Evolutionary conservation across 2,888 invertebrate species (phyloP).

Genomic region (Liodrosophila aerea): DNA sequence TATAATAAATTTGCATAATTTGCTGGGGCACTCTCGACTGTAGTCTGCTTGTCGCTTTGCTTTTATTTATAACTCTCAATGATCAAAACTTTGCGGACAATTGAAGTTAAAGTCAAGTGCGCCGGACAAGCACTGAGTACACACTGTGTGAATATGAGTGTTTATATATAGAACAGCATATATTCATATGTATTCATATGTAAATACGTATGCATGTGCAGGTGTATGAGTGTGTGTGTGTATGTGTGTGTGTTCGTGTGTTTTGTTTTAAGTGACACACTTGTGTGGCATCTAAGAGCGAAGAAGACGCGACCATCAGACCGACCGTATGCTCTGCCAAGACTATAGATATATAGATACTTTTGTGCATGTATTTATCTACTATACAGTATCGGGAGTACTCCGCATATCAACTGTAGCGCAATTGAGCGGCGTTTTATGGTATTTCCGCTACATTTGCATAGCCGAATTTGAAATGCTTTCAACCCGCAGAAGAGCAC

Average conservation of each 20-base stretch:
- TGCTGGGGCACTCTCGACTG: neutral
- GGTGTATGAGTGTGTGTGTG: too few species aligned
- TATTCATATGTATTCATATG: conserved; percentile 4
- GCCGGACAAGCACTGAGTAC: conserved; percentile 5
- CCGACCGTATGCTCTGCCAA: conserved; percentile 15
- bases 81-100: conserved; percentile 20
- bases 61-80: conserved; percentile 36
- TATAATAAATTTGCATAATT: neutral
- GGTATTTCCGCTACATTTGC: conserved; percentile 72
- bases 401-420: conserved; percentile 8
- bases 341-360: neutral
- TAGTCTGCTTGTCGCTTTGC: neutral
- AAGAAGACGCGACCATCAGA: conserved; percentile 10
- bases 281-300: conserved; percentile 42
- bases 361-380: conserved; percentile 1
- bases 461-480: conserved; percentile 53
- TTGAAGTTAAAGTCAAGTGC: conserved; percentile 42
- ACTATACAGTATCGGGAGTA: neutral
- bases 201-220: conserved; percentile 12
- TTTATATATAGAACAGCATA: neutral
- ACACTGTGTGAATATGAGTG: neutral
- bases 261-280: conserved; percentile 35
- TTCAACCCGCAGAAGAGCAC: conserved; percentile 8
- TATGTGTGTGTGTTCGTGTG: conserved; percentile 6
- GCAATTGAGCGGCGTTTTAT: conserved; percentile 41